A percentile compares a stretch with the other conserved stretches of the same genome.
These are phyloP conservation scores for Pelecanoides urinatrix DNA, from an alignment of 2,113 vertebrate species.

Conservation along the genomic window DNA sequence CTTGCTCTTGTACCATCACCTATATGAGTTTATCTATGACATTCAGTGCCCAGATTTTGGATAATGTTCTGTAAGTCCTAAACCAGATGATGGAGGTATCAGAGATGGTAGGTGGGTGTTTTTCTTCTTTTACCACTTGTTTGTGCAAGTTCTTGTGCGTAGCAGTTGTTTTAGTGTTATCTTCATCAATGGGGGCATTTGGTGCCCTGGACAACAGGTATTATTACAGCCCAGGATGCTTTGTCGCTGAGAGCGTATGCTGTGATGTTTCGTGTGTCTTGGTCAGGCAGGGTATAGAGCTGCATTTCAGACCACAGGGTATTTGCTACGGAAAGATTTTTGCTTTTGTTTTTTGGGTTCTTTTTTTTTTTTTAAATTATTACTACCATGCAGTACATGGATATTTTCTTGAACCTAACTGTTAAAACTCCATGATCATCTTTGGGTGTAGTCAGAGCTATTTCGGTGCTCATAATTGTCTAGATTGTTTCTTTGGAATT, in stretches of 20 bases:
- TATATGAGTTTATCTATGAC: neutral
- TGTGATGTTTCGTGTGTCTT: neutral
- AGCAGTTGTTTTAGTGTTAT: neutral
- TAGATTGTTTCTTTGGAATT: fast-evolving
- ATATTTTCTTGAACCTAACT: neutral
- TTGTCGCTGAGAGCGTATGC: neutral
- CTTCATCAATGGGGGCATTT: neutral
- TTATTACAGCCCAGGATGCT: neutral
- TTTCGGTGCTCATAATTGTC: neutral
- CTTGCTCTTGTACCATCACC: neutral
- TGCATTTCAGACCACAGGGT: neutral
- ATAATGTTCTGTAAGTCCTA: neutral
- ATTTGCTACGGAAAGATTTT: neutral
- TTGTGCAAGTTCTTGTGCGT: neutral
- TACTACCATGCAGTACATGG: neutral
- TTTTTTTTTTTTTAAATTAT: neutral
- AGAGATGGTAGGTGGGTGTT: too few relatives aligned
- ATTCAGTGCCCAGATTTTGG: neutral
- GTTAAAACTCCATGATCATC: neutral
- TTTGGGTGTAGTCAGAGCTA: neutral
- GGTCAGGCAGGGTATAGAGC: neutral
- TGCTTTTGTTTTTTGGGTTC: too few relatives aligned
- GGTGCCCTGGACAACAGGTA: neutral
- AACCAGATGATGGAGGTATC: neutral
- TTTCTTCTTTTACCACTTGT: neutral